phyloP scores from a whole-genome alignment of 2,888 invertebrate species.

The Scaptomyza caliginosa region DNA sequence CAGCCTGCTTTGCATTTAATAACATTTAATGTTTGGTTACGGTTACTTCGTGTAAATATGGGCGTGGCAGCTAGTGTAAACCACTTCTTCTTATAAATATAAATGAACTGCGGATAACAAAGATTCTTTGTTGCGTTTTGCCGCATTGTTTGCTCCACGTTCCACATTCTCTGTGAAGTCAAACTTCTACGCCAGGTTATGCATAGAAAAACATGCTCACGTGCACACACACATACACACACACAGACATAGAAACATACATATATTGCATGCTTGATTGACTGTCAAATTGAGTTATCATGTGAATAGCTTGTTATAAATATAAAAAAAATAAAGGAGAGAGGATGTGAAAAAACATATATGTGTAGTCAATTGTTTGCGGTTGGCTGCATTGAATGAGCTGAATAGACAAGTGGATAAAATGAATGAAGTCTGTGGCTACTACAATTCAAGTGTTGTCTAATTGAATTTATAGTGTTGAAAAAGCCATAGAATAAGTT shows the following conservation, averaged over 20 bases:
- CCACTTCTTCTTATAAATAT: constrained; percentile 64
- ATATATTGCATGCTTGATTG: constrained; percentile 61
- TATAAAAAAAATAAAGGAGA: too few species aligned
- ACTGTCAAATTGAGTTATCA: constrained; percentile 67
- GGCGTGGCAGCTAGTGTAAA: constrained; percentile 12
- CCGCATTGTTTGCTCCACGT: constrained; percentile 70
- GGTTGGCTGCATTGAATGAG: constrained; percentile 23
- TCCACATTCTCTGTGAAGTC: constrained; percentile 3
- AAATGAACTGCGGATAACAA: constrained; percentile 59
- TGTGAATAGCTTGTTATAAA: constrained; percentile 35
- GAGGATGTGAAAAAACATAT: background rate
- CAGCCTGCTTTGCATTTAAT: constrained; percentile 70
- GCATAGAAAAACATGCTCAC: constrained; percentile 20
- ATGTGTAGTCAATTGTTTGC: constrained; percentile 28
- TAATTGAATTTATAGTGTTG: constrained; percentile 56
- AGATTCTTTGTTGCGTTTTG: constrained; percentile 52
- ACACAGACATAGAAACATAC: constrained; percentile 9
- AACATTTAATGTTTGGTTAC: constrained; percentile 69
- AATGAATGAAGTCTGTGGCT: constrained; percentile 9
- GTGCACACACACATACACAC: background rate
- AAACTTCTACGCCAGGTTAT: constrained; percentile 24
- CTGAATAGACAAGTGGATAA: constrained; percentile 11
- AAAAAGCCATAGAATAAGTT: background rate
- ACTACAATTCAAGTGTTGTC: constrained; percentile 8
- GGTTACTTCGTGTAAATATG: constrained; percentile 18